phyloP scores from a whole-genome alignment of 2,797 vertebrate genomes.

The Catostomus latipinnis region DNA sequence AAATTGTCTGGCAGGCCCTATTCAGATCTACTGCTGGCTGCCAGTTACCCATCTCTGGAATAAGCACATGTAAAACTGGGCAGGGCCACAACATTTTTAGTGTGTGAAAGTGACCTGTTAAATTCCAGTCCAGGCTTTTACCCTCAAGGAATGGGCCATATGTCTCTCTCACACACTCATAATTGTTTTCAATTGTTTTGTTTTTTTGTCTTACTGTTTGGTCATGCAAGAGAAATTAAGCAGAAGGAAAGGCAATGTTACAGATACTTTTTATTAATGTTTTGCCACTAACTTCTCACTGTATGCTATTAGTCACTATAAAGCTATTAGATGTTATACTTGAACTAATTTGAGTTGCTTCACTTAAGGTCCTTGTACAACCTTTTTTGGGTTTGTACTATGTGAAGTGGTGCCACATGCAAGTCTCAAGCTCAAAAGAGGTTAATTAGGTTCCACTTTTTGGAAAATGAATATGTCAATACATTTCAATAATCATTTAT shows the following conservation, averaged over 20 bases:
- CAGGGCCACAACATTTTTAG: not conserved
- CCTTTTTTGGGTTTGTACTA: not conserved
- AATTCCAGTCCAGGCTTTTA: slow-evolving; percentile 6
- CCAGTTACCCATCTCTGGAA: not conserved
- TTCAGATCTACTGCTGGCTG: too few relatives aligned
- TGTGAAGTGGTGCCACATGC: not conserved
- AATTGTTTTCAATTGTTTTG: slow-evolving; percentile 10
- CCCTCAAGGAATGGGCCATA: not conserved
- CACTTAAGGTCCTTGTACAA: not conserved
- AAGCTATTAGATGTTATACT: not conserved
- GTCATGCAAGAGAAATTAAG: not conserved
- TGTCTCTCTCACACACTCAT: not conserved
- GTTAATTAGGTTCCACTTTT: not conserved
- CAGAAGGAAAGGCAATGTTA: slow-evolving; percentile 2
- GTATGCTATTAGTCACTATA: not conserved
- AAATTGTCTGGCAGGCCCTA: too few relatives aligned
- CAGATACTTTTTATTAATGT: not conserved
- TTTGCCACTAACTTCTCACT: not conserved
- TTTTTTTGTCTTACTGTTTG: slow-evolving; percentile 17
- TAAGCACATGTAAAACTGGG: not conserved
- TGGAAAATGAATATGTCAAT: not conserved
- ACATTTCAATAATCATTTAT: slow-evolving; percentile 1
- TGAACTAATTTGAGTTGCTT: not conserved
- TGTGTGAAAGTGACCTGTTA: not conserved
- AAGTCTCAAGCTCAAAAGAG: not conserved